A percentile compares a stretch with the other conserved stretches of the same genome.
phyloP scores from a whole-genome alignment of 1,140 invertebrate species.

The Bombus superbus region DNA sequence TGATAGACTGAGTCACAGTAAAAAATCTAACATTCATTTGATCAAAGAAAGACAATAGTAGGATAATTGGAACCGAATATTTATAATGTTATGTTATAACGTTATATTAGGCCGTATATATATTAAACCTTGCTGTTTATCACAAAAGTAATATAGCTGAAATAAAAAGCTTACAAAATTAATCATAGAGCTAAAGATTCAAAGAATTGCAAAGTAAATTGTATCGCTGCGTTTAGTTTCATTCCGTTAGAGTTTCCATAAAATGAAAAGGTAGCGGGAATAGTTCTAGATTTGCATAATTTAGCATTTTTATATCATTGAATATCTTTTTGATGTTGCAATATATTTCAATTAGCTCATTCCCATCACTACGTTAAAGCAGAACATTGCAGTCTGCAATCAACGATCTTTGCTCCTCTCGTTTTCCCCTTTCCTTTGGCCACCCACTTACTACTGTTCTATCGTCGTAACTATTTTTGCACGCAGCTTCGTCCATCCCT shows the following conservation, averaged over 20 bases:
- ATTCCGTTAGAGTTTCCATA: background rate
- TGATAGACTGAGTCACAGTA: background rate
- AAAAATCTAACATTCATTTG: background rate
- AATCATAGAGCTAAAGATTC: background rate
- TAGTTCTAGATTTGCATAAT: background rate
- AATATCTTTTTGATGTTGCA: background rate
- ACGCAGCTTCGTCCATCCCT: slow-evolving; percentile 37
- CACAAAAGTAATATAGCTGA: background rate
- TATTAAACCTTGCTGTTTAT: too few species aligned
- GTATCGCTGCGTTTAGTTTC: background rate
- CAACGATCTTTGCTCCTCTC: slow-evolving; percentile 40
- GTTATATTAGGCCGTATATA: too few species aligned
- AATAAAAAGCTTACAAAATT: background rate
- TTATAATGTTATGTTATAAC: too few species aligned
- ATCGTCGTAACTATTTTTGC: slow-evolving; percentile 49
- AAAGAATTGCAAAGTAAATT: background rate
- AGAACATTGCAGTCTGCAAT: slow-evolving; percentile 43
- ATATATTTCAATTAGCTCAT: slow-evolving; percentile 8
- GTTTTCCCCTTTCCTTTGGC: background rate
- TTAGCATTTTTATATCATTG: background rate
- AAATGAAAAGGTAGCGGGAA: background rate
- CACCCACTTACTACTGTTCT: slow-evolving; percentile 29
- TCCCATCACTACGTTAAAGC: slow-evolving; percentile 12
- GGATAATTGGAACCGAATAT: too few species aligned
- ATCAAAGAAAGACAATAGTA: too few species aligned